phyloP scores from a whole-genome alignment of 2,888 invertebrate genomes.

The Sesamia inferens region DNA sequence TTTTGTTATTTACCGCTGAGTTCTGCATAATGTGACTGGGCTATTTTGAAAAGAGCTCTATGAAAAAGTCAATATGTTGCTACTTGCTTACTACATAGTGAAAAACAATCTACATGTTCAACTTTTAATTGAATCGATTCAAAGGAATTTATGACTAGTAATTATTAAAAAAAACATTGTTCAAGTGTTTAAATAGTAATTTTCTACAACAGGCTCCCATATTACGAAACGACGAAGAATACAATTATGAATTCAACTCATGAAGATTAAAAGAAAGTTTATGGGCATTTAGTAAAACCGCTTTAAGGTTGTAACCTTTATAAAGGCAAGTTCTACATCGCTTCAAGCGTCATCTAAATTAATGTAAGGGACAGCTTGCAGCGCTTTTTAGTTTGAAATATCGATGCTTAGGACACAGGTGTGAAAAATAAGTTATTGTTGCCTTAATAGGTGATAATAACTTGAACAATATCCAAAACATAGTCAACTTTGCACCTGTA shows the following conservation, averaged over 20 bases:
- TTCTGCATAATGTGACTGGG: slow-evolving; percentile 1
- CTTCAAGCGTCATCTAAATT: slow-evolving; percentile 32
- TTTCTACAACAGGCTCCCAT: slow-evolving; percentile 12
- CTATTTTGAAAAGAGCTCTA: neutral
- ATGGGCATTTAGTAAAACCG: slow-evolving; percentile 24
- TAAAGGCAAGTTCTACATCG: slow-evolving; percentile 16
- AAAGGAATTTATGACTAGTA: neutral
- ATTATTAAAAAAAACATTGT: neutral
- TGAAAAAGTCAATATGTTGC: neutral
- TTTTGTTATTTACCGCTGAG: slow-evolving; percentile 33
- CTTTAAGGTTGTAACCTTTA: slow-evolving; percentile 47
- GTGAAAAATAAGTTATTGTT: slow-evolving; percentile 37
- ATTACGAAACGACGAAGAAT: slow-evolving; percentile 15
- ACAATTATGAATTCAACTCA: slow-evolving; percentile 42
- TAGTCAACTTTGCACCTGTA: slow-evolving; percentile 33
- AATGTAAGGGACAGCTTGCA: slow-evolving; percentile 14
- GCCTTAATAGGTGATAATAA: slow-evolving; percentile 44
- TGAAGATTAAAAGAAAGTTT: slow-evolving; percentile 36
- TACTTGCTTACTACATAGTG: neutral
- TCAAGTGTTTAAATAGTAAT: slow-evolving; percentile 20
- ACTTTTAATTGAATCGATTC: neutral
- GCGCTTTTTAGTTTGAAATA: slow-evolving; percentile 18
- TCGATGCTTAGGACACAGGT: slow-evolving; percentile 24
- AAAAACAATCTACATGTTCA: neutral
- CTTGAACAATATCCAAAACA: slow-evolving; percentile 20